Percentiles rank a stretch among this genome's conserved stretches.
Evolutionary conservation across 2,113 vertebrate species (phyloP).

Genomic region (Chelonoidis abingdonii): DNA sequence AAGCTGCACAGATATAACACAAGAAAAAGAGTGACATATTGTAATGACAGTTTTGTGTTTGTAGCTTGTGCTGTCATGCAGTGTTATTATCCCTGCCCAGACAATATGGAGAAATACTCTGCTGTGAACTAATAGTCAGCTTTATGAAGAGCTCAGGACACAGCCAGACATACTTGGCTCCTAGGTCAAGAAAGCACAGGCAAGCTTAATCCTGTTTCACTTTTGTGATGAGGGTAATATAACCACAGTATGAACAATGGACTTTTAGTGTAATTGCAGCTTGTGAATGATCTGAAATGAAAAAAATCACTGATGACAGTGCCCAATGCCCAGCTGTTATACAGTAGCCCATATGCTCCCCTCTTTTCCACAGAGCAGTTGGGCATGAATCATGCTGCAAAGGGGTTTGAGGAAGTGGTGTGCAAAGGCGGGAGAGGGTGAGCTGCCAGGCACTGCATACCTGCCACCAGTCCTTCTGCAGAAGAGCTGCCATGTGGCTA

Average conservation of each 20-base stretch:
- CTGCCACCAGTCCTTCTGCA: neutral
- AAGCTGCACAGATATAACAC: neutral
- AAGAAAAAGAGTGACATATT: neutral
- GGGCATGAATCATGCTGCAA: accelerated
- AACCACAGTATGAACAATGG: neutral
- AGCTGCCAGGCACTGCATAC: neutral
- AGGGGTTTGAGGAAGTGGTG: neutral
- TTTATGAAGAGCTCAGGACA: neutral
- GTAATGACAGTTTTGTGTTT: neutral
- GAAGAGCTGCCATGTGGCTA: neutral
- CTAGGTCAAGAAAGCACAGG: neutral
- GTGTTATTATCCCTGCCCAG: neutral
- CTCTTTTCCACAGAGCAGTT: neutral
- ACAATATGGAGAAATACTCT: neutral
- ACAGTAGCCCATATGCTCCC: neutral
- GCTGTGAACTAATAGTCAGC: neutral
- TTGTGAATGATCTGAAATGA: neutral
- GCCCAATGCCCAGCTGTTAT: neutral
- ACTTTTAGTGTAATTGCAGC: neutral
- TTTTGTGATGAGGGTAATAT: accelerated
- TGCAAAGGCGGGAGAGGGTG: neutral
- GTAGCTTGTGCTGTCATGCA: constrained; percentile 1
- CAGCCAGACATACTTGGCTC: neutral
- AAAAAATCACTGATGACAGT: neutral
- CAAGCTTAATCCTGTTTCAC: neutral